Base-by-base conservation (phyloP, 2,113 vertebrate genomes). In the Atractosteus spatula region DNA sequence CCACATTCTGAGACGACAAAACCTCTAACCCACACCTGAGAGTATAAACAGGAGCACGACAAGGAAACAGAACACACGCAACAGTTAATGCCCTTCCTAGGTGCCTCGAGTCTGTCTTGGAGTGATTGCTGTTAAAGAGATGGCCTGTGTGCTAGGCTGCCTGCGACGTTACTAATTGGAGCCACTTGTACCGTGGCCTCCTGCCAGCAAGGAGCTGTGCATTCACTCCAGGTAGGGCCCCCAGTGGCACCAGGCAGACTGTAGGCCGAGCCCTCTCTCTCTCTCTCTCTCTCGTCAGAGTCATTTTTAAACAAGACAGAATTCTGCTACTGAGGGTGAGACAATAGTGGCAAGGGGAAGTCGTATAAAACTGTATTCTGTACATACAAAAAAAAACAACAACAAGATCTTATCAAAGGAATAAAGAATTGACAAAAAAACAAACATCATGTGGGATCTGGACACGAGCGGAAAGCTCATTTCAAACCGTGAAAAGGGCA, bases 1-100 rank as follows among this genome's bases (percentile, higher is more conserved):
- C 62, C 51, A 62, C 63, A 63, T 61, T 63, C 61, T 44, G n/a
- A 55, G 63, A 62, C 63, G 61, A 62, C 70, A 71, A 64, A 64
- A 71, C 29, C 29, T 29, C 70, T 41, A 14, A 13, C 44, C 29
- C n/a, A 42, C 47, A 16, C 4, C 29, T 63, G 63, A 71, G 70
- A 63, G 29, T 16, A 41, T 6, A 54, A 16, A 42, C 51, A 7
- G 8, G 63, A 72, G 43, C 61, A 43, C 43, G 51, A 61, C 16
- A 3, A 12, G 41, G 4, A 3, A 8, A 55, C 17, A 14, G 10
- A 8, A 11, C 41, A 4, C 41, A 7, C 7, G 29, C 44, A 44
- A 10, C 41, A 14, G 57, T 6, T 43, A 51, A 47, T 45, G 61
- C 62, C 12, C 11, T 17, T 8, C 8, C 55, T 42, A 3, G 41